Base-by-base conservation (phyloP, 2,888 invertebrate species). In the Acrobasis repandana region DNA sequence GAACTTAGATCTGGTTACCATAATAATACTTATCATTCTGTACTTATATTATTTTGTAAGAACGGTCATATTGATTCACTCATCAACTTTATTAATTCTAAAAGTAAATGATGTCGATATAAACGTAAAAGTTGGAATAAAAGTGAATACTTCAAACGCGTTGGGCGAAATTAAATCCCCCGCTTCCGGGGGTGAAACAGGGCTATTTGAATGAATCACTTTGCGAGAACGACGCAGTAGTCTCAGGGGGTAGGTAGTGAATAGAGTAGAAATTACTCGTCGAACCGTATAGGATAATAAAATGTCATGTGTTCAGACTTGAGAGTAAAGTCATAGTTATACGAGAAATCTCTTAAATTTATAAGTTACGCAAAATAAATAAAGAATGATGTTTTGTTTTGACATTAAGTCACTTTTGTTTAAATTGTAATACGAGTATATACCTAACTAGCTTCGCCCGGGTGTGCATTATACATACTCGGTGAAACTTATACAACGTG, bases 11-110 rank as follows among this genome's bases (percentile, higher is more conserved):
- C 2, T 20, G 20, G 20, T 20, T 28, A 6, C 28, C 6, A 28
- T 28, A 28, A 28, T 6, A 28, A 28, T 28, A 6, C 28, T 28
- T 28, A n/a, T 15, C 14, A 47, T 15, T 50, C 49, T 50, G 49
- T 6, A 28, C 14, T 28, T 5, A 20, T 6, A 50, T 28, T 50
- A 50, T 50, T 50, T 28, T 50, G 28, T 28, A 65, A 66, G 61
- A 61, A 64, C 47, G 50, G 64, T 62, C 58, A 63, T 65, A 64
- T 65, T 66, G 63, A 65, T 72, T 67, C 66, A 71, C 70, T 67
- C 56, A 69, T 66, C 63, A 60, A 66, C 60, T 67, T 63, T 61
- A 64, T 68, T 69, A 64, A 65, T 65, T 57, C 61, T 60, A 62
- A 51, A 63, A 61, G 61, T 56, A 61, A 62, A 64, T 63, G 60